Base-by-base conservation (phyloP, 2,888 invertebrate species). In the Drosophila kuntzei region DNA sequence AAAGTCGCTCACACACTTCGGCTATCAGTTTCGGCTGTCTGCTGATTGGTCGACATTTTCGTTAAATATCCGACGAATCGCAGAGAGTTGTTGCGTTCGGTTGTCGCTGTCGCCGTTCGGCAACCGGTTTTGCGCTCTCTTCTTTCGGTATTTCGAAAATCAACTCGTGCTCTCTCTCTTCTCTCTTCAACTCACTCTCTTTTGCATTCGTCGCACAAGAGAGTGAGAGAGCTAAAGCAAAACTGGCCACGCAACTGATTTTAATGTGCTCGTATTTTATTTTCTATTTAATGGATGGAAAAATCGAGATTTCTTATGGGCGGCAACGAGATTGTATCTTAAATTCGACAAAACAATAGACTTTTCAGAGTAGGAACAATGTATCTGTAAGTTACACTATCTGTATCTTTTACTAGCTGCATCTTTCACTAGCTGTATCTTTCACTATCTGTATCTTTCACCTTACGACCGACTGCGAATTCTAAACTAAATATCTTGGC, bases 61-160 rank as follows among this genome's bases (percentile, higher is more conserved):
- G 71, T 66, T 57, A 36, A 66, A 60, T 53, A 41, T 11, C 76
- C 75, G 75, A 76, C 75, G 41, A 76, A 76, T 76, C 63, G 71
- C 9, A 44, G 11, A 1, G 12, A 11, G 20, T 39, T 3, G 2
- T 2, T 8, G 14, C 11, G 29, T 53, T 58, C 61, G 61, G 22
- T 9, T 44, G n/a, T 34, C 51, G 57, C 43, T 50, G 22, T 29
- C 20, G 36, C 39, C 20, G 65, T 14, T 75, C 76, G 76, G 76
- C 76, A 75, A 66, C 76, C 76, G 76, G 76, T 75, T 75, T 36
- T 5, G 9, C 43, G 25, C 58, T 58, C 58, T 55, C 73, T 73
- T 57, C 37, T 51, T 29, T 37, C 20, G 14, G 20, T 20, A 12
- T 11, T 54, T 54, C 43, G 32, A 29, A 47, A 47, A 32, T 7